Percentiles rank a stretch among this genome's conserved stretches.
Evolutionary conservation across 2,888 invertebrate species (phyloP).

Genomic region (Apotomis betuletana): DNA sequence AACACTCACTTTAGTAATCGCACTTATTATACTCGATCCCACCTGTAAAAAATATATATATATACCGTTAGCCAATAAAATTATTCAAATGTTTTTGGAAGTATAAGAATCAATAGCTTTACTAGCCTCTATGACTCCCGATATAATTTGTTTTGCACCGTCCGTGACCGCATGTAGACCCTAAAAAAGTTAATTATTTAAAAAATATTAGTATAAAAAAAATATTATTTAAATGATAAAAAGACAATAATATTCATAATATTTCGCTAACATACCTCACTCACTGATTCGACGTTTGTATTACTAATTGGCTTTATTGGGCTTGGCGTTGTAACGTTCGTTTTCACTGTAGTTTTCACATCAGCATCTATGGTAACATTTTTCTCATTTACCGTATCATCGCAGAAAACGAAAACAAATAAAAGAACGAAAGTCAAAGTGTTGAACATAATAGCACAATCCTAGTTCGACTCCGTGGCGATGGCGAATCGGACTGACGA

Average conservation of each 20-base stretch:
- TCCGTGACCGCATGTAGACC: conserved; percentile 26
- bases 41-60: conserved; percentile 13
- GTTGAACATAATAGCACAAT: conserved; percentile 33
- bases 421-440: conserved; percentile 20
- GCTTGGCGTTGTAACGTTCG: conserved; percentile 1
- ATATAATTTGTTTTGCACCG: conserved; percentile 32
- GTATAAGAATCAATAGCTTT: not conserved
- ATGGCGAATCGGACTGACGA: conserved; percentile 28
- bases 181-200: conserved; percentile 2
- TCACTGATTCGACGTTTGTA: conserved; percentile 10
- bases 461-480: conserved; percentile 1
- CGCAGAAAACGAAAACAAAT: conserved; percentile 25
- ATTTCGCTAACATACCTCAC: conserved; percentile 27
- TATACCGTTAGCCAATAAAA: too few relatives aligned
- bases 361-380: conserved; percentile 6
- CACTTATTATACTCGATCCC: conserved; percentile 24
- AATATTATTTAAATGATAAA: too few relatives aligned
- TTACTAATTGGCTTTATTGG: conserved; percentile 2
- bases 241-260: not conserved
- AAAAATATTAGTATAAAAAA: not conserved
- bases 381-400: conserved; percentile 23
- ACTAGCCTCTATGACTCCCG: conserved; percentile 32
- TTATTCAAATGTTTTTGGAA: not conserved
- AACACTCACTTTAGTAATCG: conserved; percentile 27
- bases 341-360: conserved; percentile 11